Evolutionary conservation across 1,140 invertebrate genomes (phyloP).

Genomic region (Penaeus indicus): DNA sequence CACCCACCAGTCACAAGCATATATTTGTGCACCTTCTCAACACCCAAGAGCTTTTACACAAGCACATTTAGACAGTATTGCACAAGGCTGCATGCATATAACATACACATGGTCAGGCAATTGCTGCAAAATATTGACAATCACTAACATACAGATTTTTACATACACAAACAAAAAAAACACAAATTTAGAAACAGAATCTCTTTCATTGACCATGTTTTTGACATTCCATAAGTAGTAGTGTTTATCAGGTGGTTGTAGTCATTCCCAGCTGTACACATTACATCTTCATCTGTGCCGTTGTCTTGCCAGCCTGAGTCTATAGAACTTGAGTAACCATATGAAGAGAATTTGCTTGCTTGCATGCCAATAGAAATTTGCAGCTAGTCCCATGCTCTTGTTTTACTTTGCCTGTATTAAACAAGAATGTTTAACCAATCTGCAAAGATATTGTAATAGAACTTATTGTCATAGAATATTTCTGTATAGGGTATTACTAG

Average conservation of each 20-base stretch:
- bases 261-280: constrained; percentile 45
- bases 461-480: constrained; percentile 30
- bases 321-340: constrained; percentile 11
- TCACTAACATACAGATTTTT: too few relatives aligned
- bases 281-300: constrained; percentile 21
- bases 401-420: constrained; percentile 49
- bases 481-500: constrained; percentile 36
- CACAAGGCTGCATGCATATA: too few relatives aligned
- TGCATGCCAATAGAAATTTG: constrained; percentile 43
- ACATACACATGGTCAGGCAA: too few relatives aligned
- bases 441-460: constrained; percentile 24
- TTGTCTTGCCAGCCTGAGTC: constrained; percentile 44
- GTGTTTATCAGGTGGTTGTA: constrained; percentile 39
- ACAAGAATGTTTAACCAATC: constrained; percentile 6
- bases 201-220: too few relatives aligned
- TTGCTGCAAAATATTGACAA: too few relatives aligned
- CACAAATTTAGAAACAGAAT: too few relatives aligned
- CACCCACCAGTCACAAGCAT: too few relatives aligned
- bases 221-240: constrained; percentile 43
- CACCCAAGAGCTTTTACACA: too few relatives aligned
- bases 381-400: constrained; percentile 46
- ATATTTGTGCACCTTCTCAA: too few relatives aligned
- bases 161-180: too few relatives aligned
- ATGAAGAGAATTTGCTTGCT: constrained; percentile 26
- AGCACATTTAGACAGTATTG: too few relatives aligned